These are phyloP conservation scores for Ceyx cyanopectus DNA, from an alignment of 2,113 vertebrate species.

Conservation along the genomic window DNA sequence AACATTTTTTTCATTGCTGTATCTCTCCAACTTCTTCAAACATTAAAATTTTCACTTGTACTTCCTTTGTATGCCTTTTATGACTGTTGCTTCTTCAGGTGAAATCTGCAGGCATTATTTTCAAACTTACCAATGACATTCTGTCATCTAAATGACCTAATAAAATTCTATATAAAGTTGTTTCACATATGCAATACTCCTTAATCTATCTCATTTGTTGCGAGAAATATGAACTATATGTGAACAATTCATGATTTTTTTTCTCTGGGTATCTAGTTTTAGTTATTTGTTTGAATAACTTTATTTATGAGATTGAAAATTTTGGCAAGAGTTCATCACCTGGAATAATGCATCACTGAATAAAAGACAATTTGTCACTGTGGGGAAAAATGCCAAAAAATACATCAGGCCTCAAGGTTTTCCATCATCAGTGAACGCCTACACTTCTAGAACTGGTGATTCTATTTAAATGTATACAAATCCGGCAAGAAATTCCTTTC, in stretches of 20 bases:
- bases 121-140: not conserved
- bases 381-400: slow-evolving; percentile 6
- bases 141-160: slow-evolving; percentile 6
- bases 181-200: not conserved
- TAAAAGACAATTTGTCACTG: slow-evolving; percentile 25
- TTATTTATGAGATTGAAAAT: not conserved
- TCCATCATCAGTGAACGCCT: slow-evolving; percentile 22
- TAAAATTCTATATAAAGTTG: slow-evolving; percentile 25
- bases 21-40: slow-evolving; percentile 39
- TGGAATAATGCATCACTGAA: slow-evolving; percentile 33
- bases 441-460: not conserved
- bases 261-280: not conserved
- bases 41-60: slow-evolving; percentile 40
- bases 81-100: slow-evolving; percentile 26
- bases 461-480: not conserved
- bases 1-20: not conserved
- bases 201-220: slow-evolving; percentile 37
- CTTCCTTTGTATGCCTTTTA: not conserved
- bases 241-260: not conserved
- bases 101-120: slow-evolving; percentile 8
- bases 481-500: not conserved
- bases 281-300: not conserved
- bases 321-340: slow-evolving; percentile 33
- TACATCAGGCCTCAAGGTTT: not conserved
- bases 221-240: not conserved